Percentiles rank a stretch among this genome's conserved stretches.
Conservation (phyloP, 2,113 vertebrate species). For the Xenopus laevis region DNA sequence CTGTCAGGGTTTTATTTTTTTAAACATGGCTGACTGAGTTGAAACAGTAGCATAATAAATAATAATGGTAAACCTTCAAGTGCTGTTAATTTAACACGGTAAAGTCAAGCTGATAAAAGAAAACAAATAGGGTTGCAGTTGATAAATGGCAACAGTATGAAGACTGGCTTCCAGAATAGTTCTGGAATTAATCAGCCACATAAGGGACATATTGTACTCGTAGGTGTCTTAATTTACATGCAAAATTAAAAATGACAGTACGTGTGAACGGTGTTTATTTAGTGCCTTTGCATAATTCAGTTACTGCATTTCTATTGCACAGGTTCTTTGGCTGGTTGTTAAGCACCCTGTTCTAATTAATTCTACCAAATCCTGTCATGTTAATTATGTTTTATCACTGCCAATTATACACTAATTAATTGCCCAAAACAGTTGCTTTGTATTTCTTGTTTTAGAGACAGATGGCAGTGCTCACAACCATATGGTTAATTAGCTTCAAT, state of each 20-base stretch:
- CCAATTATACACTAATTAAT: conserved; percentile 11
- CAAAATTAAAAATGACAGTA: neutral
- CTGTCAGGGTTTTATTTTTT: no score
- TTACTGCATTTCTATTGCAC: neutral
- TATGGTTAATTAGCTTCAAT: conserved; percentile 30
- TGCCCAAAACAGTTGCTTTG: conserved; percentile 8
- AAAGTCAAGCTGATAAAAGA: no score
- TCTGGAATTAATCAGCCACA: neutral
- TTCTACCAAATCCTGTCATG: neutral
- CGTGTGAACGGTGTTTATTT: neutral
- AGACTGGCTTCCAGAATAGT: neutral
- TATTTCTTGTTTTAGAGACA: conserved; percentile 7
- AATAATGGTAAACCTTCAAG: no score
- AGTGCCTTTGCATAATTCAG: neutral
- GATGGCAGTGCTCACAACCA: conserved; percentile 12
- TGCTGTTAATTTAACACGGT: no score
- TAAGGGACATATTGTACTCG: neutral
- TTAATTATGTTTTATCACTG: conserved; percentile 5
- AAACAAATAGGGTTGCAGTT: neutral
- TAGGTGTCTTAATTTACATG: neutral
- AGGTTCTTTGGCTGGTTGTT: neutral
- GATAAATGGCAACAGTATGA: neutral
- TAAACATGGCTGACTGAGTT: no score
- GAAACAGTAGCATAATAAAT: no score
- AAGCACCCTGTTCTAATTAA: neutral